A percentile compares a stretch with the other conserved stretches of the same genome.
phyloP scores from a whole-genome alignment of 2,888 invertebrate genomes.

The Drosophila demipolita region DNA sequence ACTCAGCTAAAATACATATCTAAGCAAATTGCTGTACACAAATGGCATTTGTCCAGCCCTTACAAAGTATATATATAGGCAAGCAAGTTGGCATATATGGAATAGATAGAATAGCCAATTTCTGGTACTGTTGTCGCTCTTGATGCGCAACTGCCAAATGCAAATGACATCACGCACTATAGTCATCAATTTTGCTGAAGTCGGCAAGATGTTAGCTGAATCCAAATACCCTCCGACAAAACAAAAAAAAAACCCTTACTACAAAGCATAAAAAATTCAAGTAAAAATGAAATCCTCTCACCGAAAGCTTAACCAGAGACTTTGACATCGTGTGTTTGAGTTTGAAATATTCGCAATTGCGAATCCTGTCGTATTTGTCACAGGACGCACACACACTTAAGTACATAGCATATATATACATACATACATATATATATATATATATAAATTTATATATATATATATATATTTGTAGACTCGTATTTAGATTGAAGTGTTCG shows the following conservation, averaged over 20 bases:
- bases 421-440: conserved; percentile 5
- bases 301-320: conserved; percentile 64
- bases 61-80: conserved; percentile 8
- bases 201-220: conserved; percentile 34
- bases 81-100: conserved; percentile 11
- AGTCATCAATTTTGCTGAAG: conserved; percentile 76
- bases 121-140: conserved; percentile 27
- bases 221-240: conserved; percentile 44
- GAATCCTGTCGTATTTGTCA: conserved; percentile 80
- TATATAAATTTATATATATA: conserved; percentile 2
- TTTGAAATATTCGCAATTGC: conserved; percentile 81
- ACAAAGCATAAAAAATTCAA: conserved; percentile 21
- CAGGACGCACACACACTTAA: conserved; percentile 54
- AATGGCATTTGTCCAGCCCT: conserved; percentile 20
- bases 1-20: background rate
- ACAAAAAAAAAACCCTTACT: conserved; percentile 39
- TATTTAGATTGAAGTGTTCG: conserved; percentile 60
- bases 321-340: conserved; percentile 68
- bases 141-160: conserved; percentile 71
- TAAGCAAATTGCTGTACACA: background rate
- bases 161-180: conserved; percentile 81
- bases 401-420: conserved; percentile 4
- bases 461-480: conserved; percentile 27
- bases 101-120: conserved; percentile 12
- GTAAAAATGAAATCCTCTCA: conserved; percentile 37